phyloP scores from a whole-genome alignment of 2,888 invertebrate genomes.

The Frankliniella intonsa region DNA sequence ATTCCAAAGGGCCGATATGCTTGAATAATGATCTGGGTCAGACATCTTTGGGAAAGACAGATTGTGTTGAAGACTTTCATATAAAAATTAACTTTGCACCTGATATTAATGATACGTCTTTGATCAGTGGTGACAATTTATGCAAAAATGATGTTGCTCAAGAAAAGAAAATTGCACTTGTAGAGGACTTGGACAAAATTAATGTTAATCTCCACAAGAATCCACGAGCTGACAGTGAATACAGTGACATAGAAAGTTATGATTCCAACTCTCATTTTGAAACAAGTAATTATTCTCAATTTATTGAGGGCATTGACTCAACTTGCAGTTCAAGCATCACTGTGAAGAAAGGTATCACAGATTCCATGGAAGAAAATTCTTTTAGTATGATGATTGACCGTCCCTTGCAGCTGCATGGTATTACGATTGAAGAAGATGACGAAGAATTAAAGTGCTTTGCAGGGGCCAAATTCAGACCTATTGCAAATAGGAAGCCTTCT shows the following conservation, averaged over 20 bases:
- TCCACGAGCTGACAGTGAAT: neutral
- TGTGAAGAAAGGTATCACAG: neutral
- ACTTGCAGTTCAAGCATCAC: neutral
- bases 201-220: neutral
- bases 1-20: neutral
- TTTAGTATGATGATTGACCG: neutral
- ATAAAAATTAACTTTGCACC: neutral
- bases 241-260: neutral
- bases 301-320: neutral
- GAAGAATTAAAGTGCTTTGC: neutral
- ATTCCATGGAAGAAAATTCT: neutral
- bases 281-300: neutral
- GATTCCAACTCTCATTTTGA: neutral
- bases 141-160: neutral
- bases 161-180: neutral
- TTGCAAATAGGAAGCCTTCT: neutral
- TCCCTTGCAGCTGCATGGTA: neutral
- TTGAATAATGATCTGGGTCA: neutral
- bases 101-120: neutral
- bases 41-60: neutral
- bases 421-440: neutral
- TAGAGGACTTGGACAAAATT: neutral
- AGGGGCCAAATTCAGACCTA: neutral
- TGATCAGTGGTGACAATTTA: neutral
- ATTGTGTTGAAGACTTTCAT: neutral